Evolutionary conservation across 1,140 invertebrate genomes (phyloP), one percentile per base, ranked within the genome.

Genomic region (Uloborus diversus): DNA sequence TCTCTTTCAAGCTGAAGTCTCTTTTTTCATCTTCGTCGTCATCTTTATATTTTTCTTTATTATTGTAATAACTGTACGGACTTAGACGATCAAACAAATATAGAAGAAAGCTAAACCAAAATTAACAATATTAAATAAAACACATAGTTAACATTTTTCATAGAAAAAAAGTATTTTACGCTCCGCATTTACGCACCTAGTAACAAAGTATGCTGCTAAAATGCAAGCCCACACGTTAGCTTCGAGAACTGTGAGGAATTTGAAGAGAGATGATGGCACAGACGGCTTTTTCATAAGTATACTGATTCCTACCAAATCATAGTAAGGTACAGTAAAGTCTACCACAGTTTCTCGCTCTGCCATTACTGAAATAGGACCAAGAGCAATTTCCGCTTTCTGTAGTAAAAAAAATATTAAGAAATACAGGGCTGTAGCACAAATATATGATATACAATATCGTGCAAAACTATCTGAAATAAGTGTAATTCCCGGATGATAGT

Each of bases 151-250:
- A 80, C 61, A 32, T 81, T 4, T 9, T 32, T 20, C 9, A n/a
- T 2, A 51, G 49, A 1, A 2, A 53, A 53, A 53, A 53, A 53
- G 49, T 53, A 1, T 14, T 53, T 1, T 53, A 53, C 7, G 23
- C 7, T 20, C n/a, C 7, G 49, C 1, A 1, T 20, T 20, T 53
- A 20, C 33, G 30, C 81, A 92, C 92, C 92, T 94, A 5, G 96
- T 98, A 85, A 97, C 94, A 85, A 97, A 94, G 86, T 98, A 99
- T 0, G 97, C 96, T 0, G 92, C 96, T 61, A 99, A 88, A 84
- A 99, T 98, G 83, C 96, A 98, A 7, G 95, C 89, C 97, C 97
- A 99, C 0, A 99, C 97, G 82, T 96, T 93, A 80, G 93, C 93
- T 86, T 99, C 97, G 69, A 99, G 87, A 4, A 99, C 97, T 1